A percentile compares a stretch with the other conserved stretches of the same genome.
Conservation (phyloP, 2,113 vertebrate species). For the Xerus inauris region DNA sequence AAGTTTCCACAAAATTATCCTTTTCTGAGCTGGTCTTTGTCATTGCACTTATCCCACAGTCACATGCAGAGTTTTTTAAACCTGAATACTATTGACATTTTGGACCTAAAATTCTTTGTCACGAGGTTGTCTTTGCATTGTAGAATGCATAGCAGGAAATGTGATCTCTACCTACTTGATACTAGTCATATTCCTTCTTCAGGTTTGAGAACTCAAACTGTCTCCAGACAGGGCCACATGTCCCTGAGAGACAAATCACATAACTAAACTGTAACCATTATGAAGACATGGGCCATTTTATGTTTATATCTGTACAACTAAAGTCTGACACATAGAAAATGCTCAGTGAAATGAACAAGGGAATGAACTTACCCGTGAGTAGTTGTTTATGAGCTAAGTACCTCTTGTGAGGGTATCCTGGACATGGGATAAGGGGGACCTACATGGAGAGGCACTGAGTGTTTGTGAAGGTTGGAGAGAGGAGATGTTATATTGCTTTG, state of each 20-base stretch:
- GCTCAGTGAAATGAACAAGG: neutral
- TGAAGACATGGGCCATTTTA: neutral
- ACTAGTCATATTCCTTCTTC: fast-evolving
- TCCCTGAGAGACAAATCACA: neutral
- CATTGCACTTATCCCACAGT: neutral
- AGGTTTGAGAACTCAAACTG: neutral
- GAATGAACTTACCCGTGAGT: neutral
- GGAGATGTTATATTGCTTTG: neutral
- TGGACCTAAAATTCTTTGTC: neutral
- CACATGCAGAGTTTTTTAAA: neutral
- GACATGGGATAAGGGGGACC: neutral
- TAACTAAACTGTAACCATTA: neutral
- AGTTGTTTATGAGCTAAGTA: neutral
- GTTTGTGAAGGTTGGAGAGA: neutral
- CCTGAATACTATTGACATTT: neutral
- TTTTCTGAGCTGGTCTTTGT: neutral
- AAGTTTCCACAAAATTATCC: neutral
- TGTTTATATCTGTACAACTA: neutral
- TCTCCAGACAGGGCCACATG: neutral
- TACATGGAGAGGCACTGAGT: neutral
- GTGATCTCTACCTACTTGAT: neutral
- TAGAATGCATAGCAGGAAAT: neutral
- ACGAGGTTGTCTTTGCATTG: neutral
- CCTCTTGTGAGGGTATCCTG: neutral
- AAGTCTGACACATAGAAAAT: neutral